Evolutionary conservation across 2,888 invertebrate genomes (phyloP), one percentile per base, ranked within the genome.

Genomic region (Acleris cristana): DNA sequence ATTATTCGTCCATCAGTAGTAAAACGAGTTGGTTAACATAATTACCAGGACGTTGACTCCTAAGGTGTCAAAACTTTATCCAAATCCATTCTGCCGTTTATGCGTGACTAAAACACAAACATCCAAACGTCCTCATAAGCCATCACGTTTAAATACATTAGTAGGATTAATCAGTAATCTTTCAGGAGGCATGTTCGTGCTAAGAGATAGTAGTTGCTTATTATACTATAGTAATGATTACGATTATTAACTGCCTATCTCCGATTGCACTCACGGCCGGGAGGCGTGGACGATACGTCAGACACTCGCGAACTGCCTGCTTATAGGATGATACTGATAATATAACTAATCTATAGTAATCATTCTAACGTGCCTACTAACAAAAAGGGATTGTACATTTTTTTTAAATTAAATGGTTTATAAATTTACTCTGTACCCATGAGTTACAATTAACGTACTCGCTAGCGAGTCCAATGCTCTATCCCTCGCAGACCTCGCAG

Each of bases 281-380:
- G 58, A 58, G 58, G 58, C 58, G 58, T 58, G 58, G 45, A 48
- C 58, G n/a, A 1, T 3, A 12, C 58, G 58, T 58, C 48, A 7
- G 48, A 26, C 48, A 48, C 45, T 26, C 58, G 48, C 58, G n/a
- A 23, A 30, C 18, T 18, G 48, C n/a, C n/a, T 58, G 58, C 26
- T 58, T 16, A 40, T 40, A 14, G 34, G 34, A 34, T 34, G 10
- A 34, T 34, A 10, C 57, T n/a, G 57, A 58, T 58, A 56, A 44
- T n/a, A 44, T 8, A 56, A 44, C 44, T 21, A 4, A 44, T 21
- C 48, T 18, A 48, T 4, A 8, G 8, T 6, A 7, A n/a, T 18
- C 1, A n/a, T 21, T 23, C 12, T 45, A 26, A 48, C n/a, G 18
- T n/a, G n/a, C n/a, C n/a, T 23, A 58, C 4, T 26, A 16, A 53